Conservation (phyloP, 2,888 invertebrate species). For the Amblyjoppa proteus region DNA sequence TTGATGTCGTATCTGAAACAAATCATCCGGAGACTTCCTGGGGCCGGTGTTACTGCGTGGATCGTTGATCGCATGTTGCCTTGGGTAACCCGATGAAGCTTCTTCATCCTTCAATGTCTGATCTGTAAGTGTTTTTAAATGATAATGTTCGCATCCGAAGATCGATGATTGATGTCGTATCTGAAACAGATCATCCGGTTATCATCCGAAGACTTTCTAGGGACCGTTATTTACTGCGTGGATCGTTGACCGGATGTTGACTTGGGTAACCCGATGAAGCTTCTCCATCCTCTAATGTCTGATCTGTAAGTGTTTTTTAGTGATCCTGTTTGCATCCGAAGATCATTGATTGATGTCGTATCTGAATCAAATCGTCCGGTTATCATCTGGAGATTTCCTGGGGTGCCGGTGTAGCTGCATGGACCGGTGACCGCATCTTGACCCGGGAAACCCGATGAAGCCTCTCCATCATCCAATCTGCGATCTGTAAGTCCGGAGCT, state of each 20-base stretch:
- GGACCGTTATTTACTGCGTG: constrained; percentile 31
- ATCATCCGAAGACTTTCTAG: neutral
- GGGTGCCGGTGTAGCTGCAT: constrained; percentile 27
- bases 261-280: constrained; percentile 43
- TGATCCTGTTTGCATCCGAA: neutral
- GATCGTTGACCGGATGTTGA: constrained; percentile 51
- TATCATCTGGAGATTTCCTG: constrained; percentile 2
- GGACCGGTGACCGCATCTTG: constrained; percentile 51
- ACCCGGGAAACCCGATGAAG: constrained; percentile 51
- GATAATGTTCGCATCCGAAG: no score
- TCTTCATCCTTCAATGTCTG: constrained; percentile 60
- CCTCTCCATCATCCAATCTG: constrained; percentile 60
- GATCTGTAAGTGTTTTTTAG: constrained; percentile 40
- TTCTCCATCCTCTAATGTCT: constrained; percentile 57
- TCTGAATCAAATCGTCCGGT: constrained; percentile 25
- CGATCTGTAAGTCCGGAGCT: constrained; percentile 52
- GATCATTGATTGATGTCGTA: neutral
- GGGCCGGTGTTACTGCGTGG: constrained; percentile 28
- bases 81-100: constrained; percentile 43
- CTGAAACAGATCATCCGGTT: no score
- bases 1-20: no score
- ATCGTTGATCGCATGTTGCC: constrained; percentile 54
- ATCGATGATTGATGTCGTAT: no score
- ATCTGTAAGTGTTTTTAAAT: constrained; percentile 37
- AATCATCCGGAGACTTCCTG: no score